A percentile compares a stretch with the other conserved stretches of the same genome.
These are phyloP conservation scores for Ophiodon elongatus DNA, from an alignment of 2,113 vertebrate species.

Conservation along the genomic window DNA sequence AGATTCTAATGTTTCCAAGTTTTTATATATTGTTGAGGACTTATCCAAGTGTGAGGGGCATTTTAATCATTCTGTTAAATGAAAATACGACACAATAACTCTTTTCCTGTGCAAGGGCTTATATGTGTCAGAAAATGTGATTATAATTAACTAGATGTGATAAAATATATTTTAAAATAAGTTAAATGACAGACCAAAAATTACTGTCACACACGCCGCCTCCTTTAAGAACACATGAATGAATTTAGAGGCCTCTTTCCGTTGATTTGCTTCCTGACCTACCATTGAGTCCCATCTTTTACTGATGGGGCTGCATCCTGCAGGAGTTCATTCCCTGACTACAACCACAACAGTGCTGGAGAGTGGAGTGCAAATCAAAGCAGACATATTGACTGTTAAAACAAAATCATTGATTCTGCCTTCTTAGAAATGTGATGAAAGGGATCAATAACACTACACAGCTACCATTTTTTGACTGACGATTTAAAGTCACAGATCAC, in stretches of 20 bases:
- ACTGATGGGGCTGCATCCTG: constrained; percentile 29
- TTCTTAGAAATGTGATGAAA: constrained; percentile 58
- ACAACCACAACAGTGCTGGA: constrained; percentile 32
- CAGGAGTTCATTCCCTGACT: constrained; percentile 44
- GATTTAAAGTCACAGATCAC: constrained; percentile 41
- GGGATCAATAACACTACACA: constrained; percentile 51
- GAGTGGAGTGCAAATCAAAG: constrained; percentile 54
- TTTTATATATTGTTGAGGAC: neutral
- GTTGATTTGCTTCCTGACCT: constrained; percentile 19
- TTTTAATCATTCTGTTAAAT: neutral
- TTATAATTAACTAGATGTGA: constrained; percentile 12
- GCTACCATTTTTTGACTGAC: constrained; percentile 46
- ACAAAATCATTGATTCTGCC: constrained; percentile 71
- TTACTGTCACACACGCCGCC: neutral
- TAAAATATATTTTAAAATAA: constrained; percentile 5
- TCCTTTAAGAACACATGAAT: constrained; percentile 10
- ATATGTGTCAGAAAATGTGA: constrained; percentile 21
- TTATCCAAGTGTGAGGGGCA: neutral
- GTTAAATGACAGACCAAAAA: constrained; percentile 4
- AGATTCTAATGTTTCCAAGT: constrained; percentile 15
- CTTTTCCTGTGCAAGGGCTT: neutral
- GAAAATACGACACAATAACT: neutral
- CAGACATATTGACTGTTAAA: constrained; percentile 75
- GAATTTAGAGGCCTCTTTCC: constrained; percentile 15
- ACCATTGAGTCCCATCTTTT: constrained; percentile 37